phyloP scores from a whole-genome alignment of 2,888 invertebrate genomes.

The Drosophila kambysellisi region DNA sequence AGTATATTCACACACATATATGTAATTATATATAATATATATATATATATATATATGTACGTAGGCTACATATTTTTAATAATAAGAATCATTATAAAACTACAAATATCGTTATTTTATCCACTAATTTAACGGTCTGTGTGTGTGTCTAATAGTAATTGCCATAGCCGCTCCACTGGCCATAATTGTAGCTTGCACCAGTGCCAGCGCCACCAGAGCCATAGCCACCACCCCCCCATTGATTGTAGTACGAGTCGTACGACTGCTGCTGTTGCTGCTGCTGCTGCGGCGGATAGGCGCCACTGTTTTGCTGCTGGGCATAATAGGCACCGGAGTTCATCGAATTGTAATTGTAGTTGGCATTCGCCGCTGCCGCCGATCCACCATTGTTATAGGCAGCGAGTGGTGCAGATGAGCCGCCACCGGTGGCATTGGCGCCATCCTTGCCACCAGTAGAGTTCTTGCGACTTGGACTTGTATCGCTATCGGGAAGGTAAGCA shows the following conservation, averaged over 20 bases:
- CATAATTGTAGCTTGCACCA: constrained; percentile 85
- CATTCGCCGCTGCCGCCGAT: constrained; percentile 81
- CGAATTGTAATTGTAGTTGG: constrained; percentile 80
- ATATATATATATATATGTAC: constrained; percentile 24
- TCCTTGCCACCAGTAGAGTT: constrained; percentile 84
- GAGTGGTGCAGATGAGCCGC: constrained; percentile 58
- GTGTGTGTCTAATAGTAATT: constrained; percentile 81
- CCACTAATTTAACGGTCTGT: constrained; percentile 51
- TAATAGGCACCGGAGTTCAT: constrained; percentile 80
- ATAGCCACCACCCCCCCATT: constrained; percentile 86
- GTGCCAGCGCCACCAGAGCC: constrained; percentile 43
- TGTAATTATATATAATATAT: constrained; percentile 10
- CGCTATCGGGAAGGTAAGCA: constrained; percentile 63
- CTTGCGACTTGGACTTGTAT: constrained; percentile 83
- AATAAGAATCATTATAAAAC: constrained; percentile 60
- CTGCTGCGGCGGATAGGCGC: constrained; percentile 69
- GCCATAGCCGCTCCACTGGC: constrained; percentile 87
- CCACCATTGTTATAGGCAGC: constrained; percentile 79
- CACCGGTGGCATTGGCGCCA: constrained; percentile 51
- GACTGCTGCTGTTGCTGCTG: constrained; percentile 70
- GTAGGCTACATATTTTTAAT: constrained; percentile 37
- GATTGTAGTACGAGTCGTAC: constrained; percentile 87
- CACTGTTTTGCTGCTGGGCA: constrained; percentile 72
- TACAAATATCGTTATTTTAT: constrained; percentile 59
- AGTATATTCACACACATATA: constrained; percentile 34